Evolutionary conservation across 1,140 invertebrate species (phyloP), one percentile per base, ranked within the genome.

Genomic region (Plectrocnemia conspersa): DNA sequence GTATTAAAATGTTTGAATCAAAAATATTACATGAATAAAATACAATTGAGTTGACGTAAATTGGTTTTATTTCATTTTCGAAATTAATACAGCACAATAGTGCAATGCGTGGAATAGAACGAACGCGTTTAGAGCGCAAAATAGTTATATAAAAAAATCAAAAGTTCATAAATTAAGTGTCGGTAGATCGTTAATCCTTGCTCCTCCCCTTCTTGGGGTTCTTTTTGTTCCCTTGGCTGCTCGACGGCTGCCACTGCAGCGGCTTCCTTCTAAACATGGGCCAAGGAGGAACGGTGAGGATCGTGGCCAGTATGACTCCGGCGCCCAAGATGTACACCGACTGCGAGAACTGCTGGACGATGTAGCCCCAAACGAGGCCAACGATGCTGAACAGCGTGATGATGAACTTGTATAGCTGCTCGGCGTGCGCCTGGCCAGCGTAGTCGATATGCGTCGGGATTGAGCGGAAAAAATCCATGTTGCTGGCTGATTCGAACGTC

Each of bases 301-400:
- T 71, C 27, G 86, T 83, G 41, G 91, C 91, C 56, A 96, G 72
- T 1, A 88, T 71, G 68, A 95, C 94, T 56, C 93, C 93, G 64
- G 87, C 90, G 18, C 85, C 88, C n/a, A 97, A 74, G 65, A 95
- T 91, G 54, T 92, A 93, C 15, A 96, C 86, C 4, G 93, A 94
- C 69, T 94, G 90, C 0, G 92, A 96, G 68, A 96, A 97, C 71
- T 95, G 90, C 72, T 97, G 92, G 64, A 93, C 91, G 16, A 90
- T 81, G 54, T 93, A 95, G n/a, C 93, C 93, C 85, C 89, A 93
- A 38, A 89, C 73, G 22, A 96, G 80, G 16, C 93, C 93, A 49
- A 94, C 86, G 52, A 84, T 80, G 27, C 89, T 92, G 76, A 93
- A 95, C 15, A 93, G 65, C 18, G 89, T 83, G 54, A 97, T 92